Percentiles rank a stretch among this genome's conserved stretches.
These are phyloP conservation scores for Drosophila grimshawi DNA, from an alignment of 1,140 invertebrate species.

Conservation along the genomic window DNA sequence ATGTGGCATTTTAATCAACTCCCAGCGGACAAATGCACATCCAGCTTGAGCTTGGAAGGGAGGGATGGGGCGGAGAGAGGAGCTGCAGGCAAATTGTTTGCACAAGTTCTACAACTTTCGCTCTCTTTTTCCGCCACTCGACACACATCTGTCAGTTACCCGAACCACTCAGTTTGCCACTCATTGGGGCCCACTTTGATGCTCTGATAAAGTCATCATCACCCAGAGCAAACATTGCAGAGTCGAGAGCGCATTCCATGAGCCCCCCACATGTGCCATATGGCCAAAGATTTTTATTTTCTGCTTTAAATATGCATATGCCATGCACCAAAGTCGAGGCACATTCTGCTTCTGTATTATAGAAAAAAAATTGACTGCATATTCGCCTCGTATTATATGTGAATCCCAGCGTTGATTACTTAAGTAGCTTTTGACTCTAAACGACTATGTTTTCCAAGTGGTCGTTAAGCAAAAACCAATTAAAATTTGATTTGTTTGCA, in stretches of 20 bases:
- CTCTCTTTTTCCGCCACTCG: constrained; percentile 52
- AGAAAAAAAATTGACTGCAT: too few relatives aligned
- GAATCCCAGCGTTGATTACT: too few relatives aligned
- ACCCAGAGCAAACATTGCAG: constrained; percentile 25
- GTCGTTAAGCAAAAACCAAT: background rate
- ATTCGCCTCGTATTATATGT: too few relatives aligned
- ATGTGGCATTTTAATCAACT: constrained; percentile 24
- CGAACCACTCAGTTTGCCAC: background rate
- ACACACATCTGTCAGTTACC: constrained; percentile 46
- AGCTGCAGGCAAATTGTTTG: constrained; percentile 53
- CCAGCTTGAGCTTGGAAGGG: background rate
- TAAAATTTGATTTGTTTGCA: constrained; percentile 38
- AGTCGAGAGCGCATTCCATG: constrained; percentile 27
- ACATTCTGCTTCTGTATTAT: background rate
- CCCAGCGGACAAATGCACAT: constrained; percentile 31
- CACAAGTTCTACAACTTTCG: constrained; percentile 56
- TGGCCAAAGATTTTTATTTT: constrained; percentile 20
- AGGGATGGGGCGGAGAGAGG: background rate
- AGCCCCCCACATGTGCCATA: constrained; percentile 20
- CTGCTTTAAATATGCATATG: constrained; percentile 35
- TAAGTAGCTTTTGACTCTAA: too few relatives aligned
- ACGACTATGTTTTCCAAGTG: too few relatives aligned
- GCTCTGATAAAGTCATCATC: constrained; percentile 21
- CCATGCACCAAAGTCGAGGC: too few relatives aligned
- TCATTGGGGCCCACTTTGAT: background rate